Evolutionary conservation across 2,113 vertebrate genomes (phyloP), one percentile per base, ranked within the genome.

Genomic region (Sinocyclocheilus maitianheensis): DNA sequence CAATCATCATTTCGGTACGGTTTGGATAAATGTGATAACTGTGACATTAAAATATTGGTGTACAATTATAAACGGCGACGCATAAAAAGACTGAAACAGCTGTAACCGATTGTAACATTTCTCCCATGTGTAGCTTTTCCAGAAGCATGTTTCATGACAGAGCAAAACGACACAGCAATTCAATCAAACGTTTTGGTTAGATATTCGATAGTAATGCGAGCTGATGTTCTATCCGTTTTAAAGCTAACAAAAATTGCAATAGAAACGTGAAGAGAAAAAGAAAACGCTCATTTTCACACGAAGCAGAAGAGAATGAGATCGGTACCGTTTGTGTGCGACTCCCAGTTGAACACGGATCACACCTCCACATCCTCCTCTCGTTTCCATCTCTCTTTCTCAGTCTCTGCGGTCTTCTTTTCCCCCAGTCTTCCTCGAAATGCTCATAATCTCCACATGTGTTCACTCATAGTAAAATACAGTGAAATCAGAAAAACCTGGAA

Each of bases 381-480:
- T 91, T 90, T 88, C 85, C 78, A 84, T 90, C 88, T 87, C 80
- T 87, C 48, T 76, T 86, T 88, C 88, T 91, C 84, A 85, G 81
- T 90, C 86, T 88, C 77, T 77, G 71, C 71, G 37, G 84, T 86
- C 87, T 85, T 84, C 30, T 78, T 75, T 22, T 37, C 46, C 20
- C 30, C 2, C 48, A 86, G 85, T 90, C 48, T 91, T 90, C 88
- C 88, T 86, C 88, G 87, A 80, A 84, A 87, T 87, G 79, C 53
- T 90, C 89, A 87, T 90, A 89, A 90, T 90, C 86, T 91, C 88
- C 85, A 92, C 90, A 87, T 92, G 92, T 94, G 93, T 90, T 91
- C 89, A 81, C 74, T 93, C 88, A 91, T 91, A 89, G 90, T 9
- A 22, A 93, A 93, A 93, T 89, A 93, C 75, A 88, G 85, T 92